phyloP scores from a whole-genome alignment of 2,797 vertebrate species.

The Esox lucius region DNA sequence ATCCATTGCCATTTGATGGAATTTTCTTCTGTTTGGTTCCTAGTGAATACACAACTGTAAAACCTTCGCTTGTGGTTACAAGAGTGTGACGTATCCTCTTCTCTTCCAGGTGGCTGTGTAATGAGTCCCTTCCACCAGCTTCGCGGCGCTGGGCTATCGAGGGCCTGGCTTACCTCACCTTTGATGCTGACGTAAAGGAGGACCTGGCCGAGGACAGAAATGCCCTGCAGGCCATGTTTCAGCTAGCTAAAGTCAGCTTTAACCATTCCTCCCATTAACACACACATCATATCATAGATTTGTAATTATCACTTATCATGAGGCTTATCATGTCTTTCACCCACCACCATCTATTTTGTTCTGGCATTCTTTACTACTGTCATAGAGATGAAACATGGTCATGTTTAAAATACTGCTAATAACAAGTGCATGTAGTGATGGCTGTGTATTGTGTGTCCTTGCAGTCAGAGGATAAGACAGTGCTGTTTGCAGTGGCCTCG shows the following conservation, averaged over 20 bases:
- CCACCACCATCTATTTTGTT: too few relatives aligned
- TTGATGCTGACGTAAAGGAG: constrained; percentile 96
- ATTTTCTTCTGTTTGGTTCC: too few relatives aligned
- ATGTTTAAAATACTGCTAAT: too few relatives aligned
- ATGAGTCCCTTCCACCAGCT: constrained; percentile 78
- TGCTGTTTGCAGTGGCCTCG: constrained; percentile 92
- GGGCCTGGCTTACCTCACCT: constrained; percentile 96
- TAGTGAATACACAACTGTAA: too few relatives aligned
- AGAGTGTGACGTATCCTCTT: constrained; percentile 1
- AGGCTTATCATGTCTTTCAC: too few relatives aligned
- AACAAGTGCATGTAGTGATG: too few relatives aligned
- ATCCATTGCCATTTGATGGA: too few relatives aligned
- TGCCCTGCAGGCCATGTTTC: constrained; percentile 91
- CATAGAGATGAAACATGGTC: too few relatives aligned
- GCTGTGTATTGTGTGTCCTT: constrained; percentile 21
- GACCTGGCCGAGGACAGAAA: constrained; percentile 90
- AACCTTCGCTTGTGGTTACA: constrained; percentile 5
- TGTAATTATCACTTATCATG: background rate
- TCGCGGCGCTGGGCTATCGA: constrained; percentile 95
- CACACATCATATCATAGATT: background rate
- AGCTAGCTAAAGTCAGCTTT: constrained; percentile 83
- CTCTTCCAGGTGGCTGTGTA: constrained; percentile 90
- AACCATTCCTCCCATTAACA: background rate
- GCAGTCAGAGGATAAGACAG: constrained; percentile 92
- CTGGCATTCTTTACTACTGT: too few relatives aligned